Percentiles rank a stretch among this genome's conserved stretches.
Conservation (phyloP, 2,797 vertebrate genomes). For the Danio albolineatus region DNA sequence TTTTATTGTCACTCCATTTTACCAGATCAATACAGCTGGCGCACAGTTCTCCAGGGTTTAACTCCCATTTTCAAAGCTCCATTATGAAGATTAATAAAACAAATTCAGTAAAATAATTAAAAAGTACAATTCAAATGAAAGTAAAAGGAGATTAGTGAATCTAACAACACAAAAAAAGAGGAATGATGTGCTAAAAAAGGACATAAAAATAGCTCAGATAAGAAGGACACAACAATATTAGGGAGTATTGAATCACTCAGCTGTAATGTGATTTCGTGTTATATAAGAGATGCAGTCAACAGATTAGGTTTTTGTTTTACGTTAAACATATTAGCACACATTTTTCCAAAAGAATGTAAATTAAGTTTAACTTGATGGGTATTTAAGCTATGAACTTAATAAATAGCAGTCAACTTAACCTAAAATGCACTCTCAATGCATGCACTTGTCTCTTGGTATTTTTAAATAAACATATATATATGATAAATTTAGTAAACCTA, state of each 20-base stretch:
- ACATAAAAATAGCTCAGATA: slow-evolving; percentile 5
- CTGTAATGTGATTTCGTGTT: neutral
- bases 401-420: too few relatives aligned
- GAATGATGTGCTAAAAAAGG: neutral
- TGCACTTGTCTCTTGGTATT: too few relatives aligned
- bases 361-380: neutral
- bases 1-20: slow-evolving; percentile 1
- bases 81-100: slow-evolving; percentile 4
- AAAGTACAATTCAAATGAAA: neutral
- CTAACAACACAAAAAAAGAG: neutral
- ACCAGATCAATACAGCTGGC: neutral
- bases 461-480: too few relatives aligned
- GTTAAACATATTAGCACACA: too few relatives aligned
- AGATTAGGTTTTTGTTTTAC: neutral
- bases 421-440: too few relatives aligned
- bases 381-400: too few relatives aligned
- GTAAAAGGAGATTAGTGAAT: neutral
- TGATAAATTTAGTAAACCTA: too few relatives aligned
- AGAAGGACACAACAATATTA: neutral
- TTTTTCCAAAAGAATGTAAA: neutral
- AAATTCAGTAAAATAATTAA: neutral
- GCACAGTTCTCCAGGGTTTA: slow-evolving; percentile 1
- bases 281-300: neutral
- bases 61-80: neutral
- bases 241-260: neutral